Base-by-base conservation (phyloP, 1,140 invertebrate genomes). In the Pseudomyrmex flavicornis region DNA sequence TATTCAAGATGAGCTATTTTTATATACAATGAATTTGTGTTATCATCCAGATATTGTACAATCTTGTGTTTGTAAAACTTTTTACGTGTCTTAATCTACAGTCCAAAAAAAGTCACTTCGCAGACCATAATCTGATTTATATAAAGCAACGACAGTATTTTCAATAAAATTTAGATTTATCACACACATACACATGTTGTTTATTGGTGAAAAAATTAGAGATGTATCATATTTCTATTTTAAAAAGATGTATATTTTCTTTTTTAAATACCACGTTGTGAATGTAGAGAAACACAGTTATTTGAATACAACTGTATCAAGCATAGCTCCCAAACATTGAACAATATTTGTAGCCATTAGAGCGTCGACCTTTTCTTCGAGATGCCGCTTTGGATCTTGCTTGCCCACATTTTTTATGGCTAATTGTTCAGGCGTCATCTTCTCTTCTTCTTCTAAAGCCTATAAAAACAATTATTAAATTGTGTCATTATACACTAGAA, bases 371-470 rank as follows among this genome's bases (percentile, higher is more conserved):
- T 99, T 98, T 92, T 99, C 99, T 94, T 99, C 99, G 90, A 99
- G 95, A 97, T 99, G 99, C 85, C 99, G 96, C 95, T 99, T 99
- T n/a, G 99, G 99, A 95, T 99, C 99, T 94, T 99, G 98, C 95
- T 99, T 99, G 26, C 99, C 99, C 59, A 99, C 99, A 95, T 99
- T 99, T 93, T 99, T 99, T 89, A 99, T 99, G 15, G 99, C 99
- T 92, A 99, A 95, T 93, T 99, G 99, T 94, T 99, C 99, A 1
- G 98, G 98, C n/a, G 99, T 99, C 98, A 99, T 99, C 93, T 99
- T 99, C 93, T 99, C 99, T 94, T 99, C 99, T 91, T 99, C 99
- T 95, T 99, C 99, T 61, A 99, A 95, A 58, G 99, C 98, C 97
- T 97, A 80, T 69, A 87, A 84, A 22, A 17, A 63, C 48, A 46